Percentiles rank a stretch among this genome's conserved stretches.
These are phyloP conservation scores for Gymnobelideus leadbeateri DNA, from an alignment of 2,113 vertebrate genomes.

Conservation along the genomic window DNA sequence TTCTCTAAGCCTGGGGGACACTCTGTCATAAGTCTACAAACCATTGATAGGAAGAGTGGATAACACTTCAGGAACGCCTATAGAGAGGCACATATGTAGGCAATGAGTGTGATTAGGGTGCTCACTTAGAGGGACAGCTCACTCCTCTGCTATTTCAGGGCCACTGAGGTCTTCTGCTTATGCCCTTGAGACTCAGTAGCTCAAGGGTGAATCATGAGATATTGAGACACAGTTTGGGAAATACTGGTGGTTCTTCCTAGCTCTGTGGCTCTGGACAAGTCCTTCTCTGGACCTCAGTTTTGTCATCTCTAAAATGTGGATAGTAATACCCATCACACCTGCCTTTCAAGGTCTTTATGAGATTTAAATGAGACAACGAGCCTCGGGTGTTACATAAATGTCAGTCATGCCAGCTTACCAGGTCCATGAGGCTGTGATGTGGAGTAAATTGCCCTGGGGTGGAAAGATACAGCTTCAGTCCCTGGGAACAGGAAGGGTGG, in stretches of 20 bases:
- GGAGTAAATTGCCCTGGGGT: not conserved
- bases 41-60: not conserved
- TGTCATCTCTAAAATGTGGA: not conserved
- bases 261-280: not conserved
- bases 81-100: not conserved
- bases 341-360: not conserved
- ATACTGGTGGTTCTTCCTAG: not conserved
- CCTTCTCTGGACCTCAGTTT: not conserved
- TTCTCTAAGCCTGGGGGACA: not conserved
- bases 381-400: not conserved
- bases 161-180: not conserved
- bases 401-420: not conserved
- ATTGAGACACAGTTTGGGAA: not conserved
- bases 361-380: not conserved
- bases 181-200: not conserved
- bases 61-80: not conserved
- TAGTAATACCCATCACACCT: not conserved
- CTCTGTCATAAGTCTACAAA: not conserved
- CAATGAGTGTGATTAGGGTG: not conserved
- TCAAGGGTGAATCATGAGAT: not conserved
- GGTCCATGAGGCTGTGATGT: not conserved
- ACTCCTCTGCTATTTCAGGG: not conserved
- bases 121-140: not conserved
- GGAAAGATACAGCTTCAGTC: not conserved
- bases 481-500: constrained; percentile 62